These are phyloP conservation scores for Cyaniris semiargus DNA, from an alignment of 2,888 invertebrate genomes.

Conservation along the genomic window DNA sequence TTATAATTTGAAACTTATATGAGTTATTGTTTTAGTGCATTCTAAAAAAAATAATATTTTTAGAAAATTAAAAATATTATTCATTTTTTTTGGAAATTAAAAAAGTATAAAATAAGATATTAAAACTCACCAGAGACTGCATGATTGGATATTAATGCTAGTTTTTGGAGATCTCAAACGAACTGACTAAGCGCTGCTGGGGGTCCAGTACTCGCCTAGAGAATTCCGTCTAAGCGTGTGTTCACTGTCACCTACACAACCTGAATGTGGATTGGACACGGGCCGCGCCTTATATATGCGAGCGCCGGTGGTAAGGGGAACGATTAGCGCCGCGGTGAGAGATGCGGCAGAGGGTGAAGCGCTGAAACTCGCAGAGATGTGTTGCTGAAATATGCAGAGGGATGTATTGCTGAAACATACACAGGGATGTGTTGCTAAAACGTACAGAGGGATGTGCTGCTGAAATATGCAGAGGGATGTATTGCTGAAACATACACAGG, in stretches of 20 bases:
- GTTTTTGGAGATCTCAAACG: slow-evolving; percentile 76
- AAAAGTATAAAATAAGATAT: slow-evolving; percentile 40
- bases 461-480: not conserved
- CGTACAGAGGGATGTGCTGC: not conserved
- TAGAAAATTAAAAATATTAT: not conserved
- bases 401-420: not conserved
- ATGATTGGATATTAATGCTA: slow-evolving; percentile 72
- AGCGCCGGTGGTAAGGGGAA: slow-evolving; percentile 74
- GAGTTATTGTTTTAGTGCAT: not conserved
- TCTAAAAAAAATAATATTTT: not conserved
- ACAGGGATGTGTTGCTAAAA: not conserved
- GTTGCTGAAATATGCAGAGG: not conserved
- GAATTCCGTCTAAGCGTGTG: slow-evolving; percentile 78
- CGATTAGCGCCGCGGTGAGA: slow-evolving; percentile 60
- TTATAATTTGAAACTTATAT: too few relatives aligned
- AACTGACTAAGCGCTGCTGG: slow-evolving; percentile 79
- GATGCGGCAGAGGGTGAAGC: slow-evolving; percentile 60
- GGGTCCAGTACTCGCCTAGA: slow-evolving; percentile 74
- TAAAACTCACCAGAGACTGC: slow-evolving; percentile 75
- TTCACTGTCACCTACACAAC: slow-evolving; percentile 65
- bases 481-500: not conserved
- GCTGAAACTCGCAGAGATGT: slow-evolving; percentile 50
- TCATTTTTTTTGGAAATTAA: not conserved
- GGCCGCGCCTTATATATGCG: slow-evolving; percentile 71
- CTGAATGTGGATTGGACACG: slow-evolving; percentile 67